These are phyloP conservation scores for Corythaeola cristata DNA, from an alignment of 2,113 vertebrate genomes.

Conservation along the genomic window DNA sequence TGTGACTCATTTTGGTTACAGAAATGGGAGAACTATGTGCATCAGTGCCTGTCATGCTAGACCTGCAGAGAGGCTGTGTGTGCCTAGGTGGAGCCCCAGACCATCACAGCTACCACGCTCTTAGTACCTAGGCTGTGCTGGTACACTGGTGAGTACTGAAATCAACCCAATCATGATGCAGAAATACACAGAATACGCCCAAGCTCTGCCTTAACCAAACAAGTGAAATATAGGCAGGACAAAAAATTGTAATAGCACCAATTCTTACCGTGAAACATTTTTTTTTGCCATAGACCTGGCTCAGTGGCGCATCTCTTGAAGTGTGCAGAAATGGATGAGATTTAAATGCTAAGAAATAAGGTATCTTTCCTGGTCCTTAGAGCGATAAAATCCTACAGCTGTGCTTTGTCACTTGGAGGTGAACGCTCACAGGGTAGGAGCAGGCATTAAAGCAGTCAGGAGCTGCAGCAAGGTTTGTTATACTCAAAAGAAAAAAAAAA, in stretches of 20 bases:
- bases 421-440: background rate
- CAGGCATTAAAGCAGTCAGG: background rate
- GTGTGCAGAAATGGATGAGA: background rate
- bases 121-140: background rate
- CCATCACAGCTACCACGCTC: background rate
- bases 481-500: no score
- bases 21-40: background rate
- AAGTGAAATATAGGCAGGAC: background rate
- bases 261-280: fast-evolving
- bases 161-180: background rate
- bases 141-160: background rate
- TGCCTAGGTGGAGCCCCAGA: background rate
- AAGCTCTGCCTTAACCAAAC: background rate
- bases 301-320: background rate
- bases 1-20: background rate
- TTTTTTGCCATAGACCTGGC: background rate
- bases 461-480: background rate
- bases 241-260: background rate
- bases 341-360: background rate
- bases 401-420: background rate
- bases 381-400: background rate
- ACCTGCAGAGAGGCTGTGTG: background rate
- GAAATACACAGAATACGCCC: background rate
- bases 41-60: background rate
- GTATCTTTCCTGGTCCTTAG: background rate